Conservation (phyloP, 2,888 invertebrate genomes). For the Watsonalla binaria region DNA sequence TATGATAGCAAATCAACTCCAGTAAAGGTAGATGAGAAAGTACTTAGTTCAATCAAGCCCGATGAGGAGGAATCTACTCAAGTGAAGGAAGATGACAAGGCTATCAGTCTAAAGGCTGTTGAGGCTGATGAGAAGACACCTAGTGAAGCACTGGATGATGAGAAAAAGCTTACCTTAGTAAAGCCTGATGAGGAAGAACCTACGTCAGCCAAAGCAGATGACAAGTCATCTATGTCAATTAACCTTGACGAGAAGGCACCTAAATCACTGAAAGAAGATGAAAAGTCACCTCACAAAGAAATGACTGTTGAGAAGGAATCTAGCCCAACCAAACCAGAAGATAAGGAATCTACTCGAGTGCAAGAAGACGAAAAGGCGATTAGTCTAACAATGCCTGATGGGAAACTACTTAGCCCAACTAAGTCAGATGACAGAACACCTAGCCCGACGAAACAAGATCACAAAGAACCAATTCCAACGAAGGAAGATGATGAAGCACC, state of each 20-base stretch:
- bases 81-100: no score
- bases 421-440: neutral
- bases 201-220: conserved; percentile 6
- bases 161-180: conserved; percentile 6
- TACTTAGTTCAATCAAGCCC: conserved; percentile 20
- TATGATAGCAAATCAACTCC: no score
- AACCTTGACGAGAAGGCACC: conserved; percentile 1
- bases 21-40: conserved; percentile 11
- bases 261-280: neutral
- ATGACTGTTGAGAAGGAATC: neutral
- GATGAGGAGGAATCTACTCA: conserved; percentile 6
- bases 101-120: neutral
- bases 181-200: conserved; percentile 1
- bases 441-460: conserved; percentile 1
- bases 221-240: conserved; percentile 1
- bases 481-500: neutral
- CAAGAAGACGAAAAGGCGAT: conserved; percentile 1
- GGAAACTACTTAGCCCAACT: neutral
- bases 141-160: conserved; percentile 3
- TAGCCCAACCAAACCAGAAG: neutral
- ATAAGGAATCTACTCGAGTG: conserved; percentile 2
- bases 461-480: conserved; percentile 3
- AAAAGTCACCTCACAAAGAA: neutral
- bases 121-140: conserved; percentile 6
- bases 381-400: neutral